phyloP scores from a whole-genome alignment of 2,797 vertebrate species.

The Ateles fusciceps region DNA sequence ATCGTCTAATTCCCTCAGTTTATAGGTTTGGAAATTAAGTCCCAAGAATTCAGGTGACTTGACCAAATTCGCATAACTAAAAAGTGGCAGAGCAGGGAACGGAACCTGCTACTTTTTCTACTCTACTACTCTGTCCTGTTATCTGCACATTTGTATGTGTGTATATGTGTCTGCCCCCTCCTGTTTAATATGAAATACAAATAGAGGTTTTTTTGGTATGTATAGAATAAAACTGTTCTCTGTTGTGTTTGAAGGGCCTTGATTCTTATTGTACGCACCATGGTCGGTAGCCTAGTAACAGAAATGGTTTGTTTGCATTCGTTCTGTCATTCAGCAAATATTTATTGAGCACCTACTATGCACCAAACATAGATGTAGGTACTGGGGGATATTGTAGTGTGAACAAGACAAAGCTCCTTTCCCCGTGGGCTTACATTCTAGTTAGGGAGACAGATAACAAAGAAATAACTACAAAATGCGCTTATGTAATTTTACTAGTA shows the following conservation, averaged over 20 bases:
- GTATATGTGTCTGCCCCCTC: neutral
- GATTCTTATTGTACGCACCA: slow-evolving; percentile 29
- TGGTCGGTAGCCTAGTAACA: slow-evolving; percentile 30
- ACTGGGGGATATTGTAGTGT: neutral
- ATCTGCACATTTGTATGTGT: neutral
- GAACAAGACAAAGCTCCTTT: neutral
- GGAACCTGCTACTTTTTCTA: neutral
- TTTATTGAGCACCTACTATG: neutral
- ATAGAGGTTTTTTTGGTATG: slow-evolving; percentile 6
- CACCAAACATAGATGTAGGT: neutral
- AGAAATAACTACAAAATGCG: neutral
- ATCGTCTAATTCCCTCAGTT: slow-evolving; percentile 27
- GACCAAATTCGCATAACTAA: slow-evolving; percentile 36
- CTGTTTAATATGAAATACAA: slow-evolving; percentile 36
- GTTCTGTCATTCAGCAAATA: neutral
- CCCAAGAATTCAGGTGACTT: slow-evolving; percentile 40
- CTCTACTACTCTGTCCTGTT: neutral
- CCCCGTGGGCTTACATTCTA: neutral
- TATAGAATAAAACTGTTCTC: neutral
- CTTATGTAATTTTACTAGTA: neutral
- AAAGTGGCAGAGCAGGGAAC: slow-evolving; percentile 4
- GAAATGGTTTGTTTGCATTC: neutral
- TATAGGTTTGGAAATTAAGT: slow-evolving; percentile 51
- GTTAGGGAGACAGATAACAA: neutral
- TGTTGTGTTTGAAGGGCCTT: slow-evolving; percentile 10